Evolutionary conservation across 1,140 invertebrate species (phyloP).

Genomic region (Arion vulgaris): DNA sequence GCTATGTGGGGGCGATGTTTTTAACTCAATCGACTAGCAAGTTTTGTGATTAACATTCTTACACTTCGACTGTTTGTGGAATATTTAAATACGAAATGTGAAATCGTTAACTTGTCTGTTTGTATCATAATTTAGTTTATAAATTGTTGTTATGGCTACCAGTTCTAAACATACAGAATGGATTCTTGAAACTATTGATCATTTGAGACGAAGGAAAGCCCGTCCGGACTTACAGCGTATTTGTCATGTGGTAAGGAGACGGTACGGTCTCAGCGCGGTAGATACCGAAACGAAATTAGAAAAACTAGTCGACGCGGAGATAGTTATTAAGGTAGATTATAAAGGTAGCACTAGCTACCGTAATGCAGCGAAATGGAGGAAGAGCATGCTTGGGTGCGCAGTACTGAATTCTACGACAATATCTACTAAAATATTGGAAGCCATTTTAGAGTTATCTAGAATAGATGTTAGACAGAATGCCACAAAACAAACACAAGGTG

Average conservation of each 20-base stretch:
- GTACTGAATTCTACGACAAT: slow-evolving; percentile 64
- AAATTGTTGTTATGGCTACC: slow-evolving; percentile 15
- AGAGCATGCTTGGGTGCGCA: slow-evolving; percentile 55
- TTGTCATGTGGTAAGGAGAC: slow-evolving; percentile 84
- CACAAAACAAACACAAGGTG: background rate
- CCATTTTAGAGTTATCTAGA: slow-evolving; percentile 52
- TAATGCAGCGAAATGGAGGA: slow-evolving; percentile 78
- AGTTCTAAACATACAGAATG: slow-evolving; percentile 77
- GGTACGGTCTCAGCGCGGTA: slow-evolving; percentile 80
- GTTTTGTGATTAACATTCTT: background rate
- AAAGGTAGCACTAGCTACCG: slow-evolving; percentile 88
- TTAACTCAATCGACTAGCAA: background rate
- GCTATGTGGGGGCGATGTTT: background rate
- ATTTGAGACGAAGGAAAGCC: slow-evolving; percentile 85
- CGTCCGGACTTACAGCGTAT: slow-evolving; percentile 87
- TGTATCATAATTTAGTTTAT: background rate
- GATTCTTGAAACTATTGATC: slow-evolving; percentile 88
- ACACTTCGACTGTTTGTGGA: too few species aligned
- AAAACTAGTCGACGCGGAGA: slow-evolving; percentile 82
- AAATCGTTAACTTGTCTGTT: too few species aligned
- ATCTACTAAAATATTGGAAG: slow-evolving; percentile 59
- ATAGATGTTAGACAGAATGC: background rate
- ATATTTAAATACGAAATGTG: too few species aligned
- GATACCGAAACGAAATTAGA: slow-evolving; percentile 84
- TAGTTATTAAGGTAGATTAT: slow-evolving; percentile 88